phyloP scores from a whole-genome alignment of 2,113 vertebrate genomes.

The Gavialis gangeticus region DNA sequence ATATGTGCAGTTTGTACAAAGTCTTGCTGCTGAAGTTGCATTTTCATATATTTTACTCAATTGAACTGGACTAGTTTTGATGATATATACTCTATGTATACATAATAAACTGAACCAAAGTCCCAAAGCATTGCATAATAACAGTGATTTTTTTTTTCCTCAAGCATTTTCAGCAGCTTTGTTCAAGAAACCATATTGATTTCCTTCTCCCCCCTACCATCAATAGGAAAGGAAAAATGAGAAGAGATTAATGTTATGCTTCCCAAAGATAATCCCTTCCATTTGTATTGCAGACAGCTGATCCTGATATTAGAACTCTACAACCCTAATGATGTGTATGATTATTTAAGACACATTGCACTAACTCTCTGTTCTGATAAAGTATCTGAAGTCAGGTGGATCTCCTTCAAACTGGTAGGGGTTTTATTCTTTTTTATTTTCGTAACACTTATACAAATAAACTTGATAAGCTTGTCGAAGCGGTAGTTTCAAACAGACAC shows the following conservation, averaged over 20 bases:
- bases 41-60: background rate
- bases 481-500: background rate
- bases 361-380: slow-evolving; percentile 81
- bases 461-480: background rate
- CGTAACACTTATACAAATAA: background rate
- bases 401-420: slow-evolving; percentile 84
- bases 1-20: background rate
- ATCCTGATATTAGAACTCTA: slow-evolving; percentile 82
- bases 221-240: background rate
- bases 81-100: accelerated
- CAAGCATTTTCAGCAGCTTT: background rate
- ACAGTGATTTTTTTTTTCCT: background rate
- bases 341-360: slow-evolving; percentile 78
- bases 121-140: background rate
- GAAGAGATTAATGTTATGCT: background rate
- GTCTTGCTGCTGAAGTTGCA: background rate
- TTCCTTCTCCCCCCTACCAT: background rate
- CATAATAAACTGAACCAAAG: background rate
- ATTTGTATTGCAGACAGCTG: slow-evolving; percentile 75
- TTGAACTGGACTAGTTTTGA: background rate
- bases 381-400: slow-evolving; percentile 82
- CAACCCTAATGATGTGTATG: slow-evolving; percentile 76
- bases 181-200: background rate
- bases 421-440: background rate
- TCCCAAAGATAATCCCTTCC: background rate